Base-by-base conservation (phyloP, 2,113 vertebrate species). In the Cynopterus brachyotis region DNA sequence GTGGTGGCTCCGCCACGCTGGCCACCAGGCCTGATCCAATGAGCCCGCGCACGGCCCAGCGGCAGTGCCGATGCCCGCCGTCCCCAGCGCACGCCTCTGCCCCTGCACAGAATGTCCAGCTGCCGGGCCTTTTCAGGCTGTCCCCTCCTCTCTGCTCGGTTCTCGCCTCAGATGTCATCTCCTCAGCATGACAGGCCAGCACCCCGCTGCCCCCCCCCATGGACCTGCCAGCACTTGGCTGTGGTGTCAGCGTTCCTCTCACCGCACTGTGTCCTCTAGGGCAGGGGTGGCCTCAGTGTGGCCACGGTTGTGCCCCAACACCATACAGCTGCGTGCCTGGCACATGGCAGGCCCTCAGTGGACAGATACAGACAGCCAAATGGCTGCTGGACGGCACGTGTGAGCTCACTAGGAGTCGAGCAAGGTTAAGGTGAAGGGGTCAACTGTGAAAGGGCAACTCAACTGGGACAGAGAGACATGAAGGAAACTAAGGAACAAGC, bases 371-470 rank as follows among this genome's bases (percentile, higher is more conserved):
- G 26, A 20, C 80, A 62, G 40, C 73, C 32, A 26, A 35, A 62
- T 5, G 10, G 55, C 47, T n/a, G 2, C 9, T 9, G 45, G 60
- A 37, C 0, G 2, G 70, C 10, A 9, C 0, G 1, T 9, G 2
- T 10, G 26, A 20, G 45, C 13, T 37, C 59, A 37, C 30, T 1
- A 80, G 28, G 42, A 57, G 15, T 9, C 24, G 40, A n/a, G 59
- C 76, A 12, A 50, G 19, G 17, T 22, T 3, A 53, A 24, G 13
- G 47, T 2, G 47, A 26, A 92, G 67, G 6, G 69, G 85, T 60
- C 50, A 0, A 45, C 11, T 82, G 1, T n/a, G 30, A 87, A 80
- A 67, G 1, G 50, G 37, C 13, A 17, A 55, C 20, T 57, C 3
- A 7, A 53, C 19, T 8, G 10, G 17, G 50, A 16, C 50, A 22